phyloP scores from a whole-genome alignment of 2,113 vertebrate genomes.

The Solea senegalensis region DNA sequence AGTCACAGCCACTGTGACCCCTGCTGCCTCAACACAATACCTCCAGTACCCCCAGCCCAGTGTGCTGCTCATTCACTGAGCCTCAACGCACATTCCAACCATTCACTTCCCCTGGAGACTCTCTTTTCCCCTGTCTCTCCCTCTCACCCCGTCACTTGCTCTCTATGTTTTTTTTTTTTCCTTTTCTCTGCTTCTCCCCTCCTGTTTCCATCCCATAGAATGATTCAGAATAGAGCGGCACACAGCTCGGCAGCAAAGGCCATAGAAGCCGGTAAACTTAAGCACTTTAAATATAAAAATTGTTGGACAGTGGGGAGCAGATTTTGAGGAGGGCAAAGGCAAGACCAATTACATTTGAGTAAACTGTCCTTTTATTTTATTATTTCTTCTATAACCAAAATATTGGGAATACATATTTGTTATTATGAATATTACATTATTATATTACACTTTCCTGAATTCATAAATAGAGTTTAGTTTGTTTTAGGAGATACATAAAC shows the following conservation, averaged over 20 bases:
- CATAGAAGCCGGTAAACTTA: constrained; percentile 33
- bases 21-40: constrained; percentile 77
- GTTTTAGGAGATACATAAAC: neutral
- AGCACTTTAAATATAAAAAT: constrained; percentile 45
- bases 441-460: neutral
- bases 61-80: constrained; percentile 76
- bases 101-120: constrained; percentile 78
- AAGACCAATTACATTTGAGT: constrained; percentile 5
- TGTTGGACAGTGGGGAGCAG: constrained; percentile 12
- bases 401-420: neutral
- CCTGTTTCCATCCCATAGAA: constrained; percentile 46
- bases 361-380: constrained; percentile 29
- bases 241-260: constrained; percentile 36
- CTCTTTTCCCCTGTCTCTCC: constrained; percentile 45
- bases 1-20: constrained; percentile 78
- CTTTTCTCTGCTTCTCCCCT: constrained; percentile 28
- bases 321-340: constrained; percentile 17
- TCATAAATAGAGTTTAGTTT: neutral
- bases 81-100: constrained; percentile 74
- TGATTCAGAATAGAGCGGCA: constrained; percentile 38
- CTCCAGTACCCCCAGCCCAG: constrained; percentile 69
- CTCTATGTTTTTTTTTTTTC: constrained; percentile 24
- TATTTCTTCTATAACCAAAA: neutral
- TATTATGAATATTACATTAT: neutral
- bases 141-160: constrained; percentile 58